A percentile compares a stretch with the other conserved stretches of the same genome.
These are phyloP conservation scores for Rhinophrynus dorsalis DNA, from an alignment of 2,797 vertebrate species.

Conservation along the genomic window DNA sequence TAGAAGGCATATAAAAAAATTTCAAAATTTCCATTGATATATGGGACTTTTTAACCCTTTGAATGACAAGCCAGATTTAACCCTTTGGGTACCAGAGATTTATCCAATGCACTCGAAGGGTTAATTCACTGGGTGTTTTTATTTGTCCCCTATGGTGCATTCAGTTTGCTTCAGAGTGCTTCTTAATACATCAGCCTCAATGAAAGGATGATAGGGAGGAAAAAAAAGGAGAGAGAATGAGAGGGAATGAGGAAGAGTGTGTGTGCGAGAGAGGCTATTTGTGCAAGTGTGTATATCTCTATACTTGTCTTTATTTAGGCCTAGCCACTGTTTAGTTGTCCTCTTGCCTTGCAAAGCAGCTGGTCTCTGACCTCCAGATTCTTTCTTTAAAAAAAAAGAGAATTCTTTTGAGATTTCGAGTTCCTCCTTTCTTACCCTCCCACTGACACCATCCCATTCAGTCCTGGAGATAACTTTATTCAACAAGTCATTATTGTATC, in stretches of 20 bases:
- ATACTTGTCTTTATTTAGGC: constrained; percentile 85
- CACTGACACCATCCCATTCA: constrained; percentile 96
- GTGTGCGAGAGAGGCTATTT: constrained; percentile 51
- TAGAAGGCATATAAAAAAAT: no score
- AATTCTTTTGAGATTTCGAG: constrained; percentile 88
- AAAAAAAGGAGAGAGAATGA: neutral
- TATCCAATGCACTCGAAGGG: no score
- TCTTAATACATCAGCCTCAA: no score
- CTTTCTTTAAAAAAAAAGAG: constrained; percentile 72
- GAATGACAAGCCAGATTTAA: no score
- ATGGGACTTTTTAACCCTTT: no score
- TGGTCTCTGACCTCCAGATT: constrained; percentile 95
- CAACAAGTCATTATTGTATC: constrained; percentile 98
- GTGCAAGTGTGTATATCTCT: constrained; percentile 60
- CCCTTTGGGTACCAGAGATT: no score
- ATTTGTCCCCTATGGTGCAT: no score
- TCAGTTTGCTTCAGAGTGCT: no score
- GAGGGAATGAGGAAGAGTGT: constrained; percentile 35
- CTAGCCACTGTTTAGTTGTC: constrained; percentile 89
- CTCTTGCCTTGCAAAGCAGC: constrained; percentile 91
- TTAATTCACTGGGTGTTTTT: no score
- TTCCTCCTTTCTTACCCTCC: constrained; percentile 88
- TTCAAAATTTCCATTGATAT: no score
- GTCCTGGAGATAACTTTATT: constrained; percentile 97
- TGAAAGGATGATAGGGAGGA: neutral